A percentile compares a stretch with the other conserved stretches of the same genome.
phyloP scores from a whole-genome alignment of 2,888 invertebrate genomes.

The Gastrophysa polygoni region DNA sequence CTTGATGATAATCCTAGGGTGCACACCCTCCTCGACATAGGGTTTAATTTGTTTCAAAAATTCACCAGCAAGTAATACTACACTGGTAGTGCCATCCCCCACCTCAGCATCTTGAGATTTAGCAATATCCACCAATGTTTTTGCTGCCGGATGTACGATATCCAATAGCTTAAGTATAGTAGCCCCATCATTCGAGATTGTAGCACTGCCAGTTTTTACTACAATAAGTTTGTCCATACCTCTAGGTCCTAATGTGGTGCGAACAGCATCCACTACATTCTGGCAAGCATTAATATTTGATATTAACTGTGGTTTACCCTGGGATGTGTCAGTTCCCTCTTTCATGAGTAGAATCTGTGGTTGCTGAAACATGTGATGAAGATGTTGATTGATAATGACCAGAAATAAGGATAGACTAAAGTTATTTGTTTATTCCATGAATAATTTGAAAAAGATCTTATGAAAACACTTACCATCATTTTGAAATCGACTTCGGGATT shows the following conservation, averaged over 20 bases:
- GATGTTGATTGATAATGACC: no score
- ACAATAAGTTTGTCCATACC: slow-evolving; percentile 99
- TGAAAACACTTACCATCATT: no score
- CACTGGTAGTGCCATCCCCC: slow-evolving; percentile 98
- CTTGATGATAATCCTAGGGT: slow-evolving; percentile 91
- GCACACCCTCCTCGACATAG: slow-evolving; percentile 95
- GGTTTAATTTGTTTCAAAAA: slow-evolving; percentile 93
- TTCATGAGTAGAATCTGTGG: slow-evolving; percentile 96
- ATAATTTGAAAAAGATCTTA: no score
- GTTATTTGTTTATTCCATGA: no score
- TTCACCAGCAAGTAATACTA: slow-evolving; percentile 94
- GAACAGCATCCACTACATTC: slow-evolving; percentile 91
- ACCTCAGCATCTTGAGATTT: slow-evolving; percentile 99
- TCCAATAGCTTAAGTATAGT: slow-evolving; percentile 98
- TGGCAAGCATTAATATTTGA: slow-evolving; percentile 98
- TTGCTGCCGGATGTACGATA: slow-evolving; percentile 97
- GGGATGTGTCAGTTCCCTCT: slow-evolving; percentile 96
- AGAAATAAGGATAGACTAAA: no score
- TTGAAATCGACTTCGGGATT: no score
- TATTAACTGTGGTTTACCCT: slow-evolving; percentile 94
- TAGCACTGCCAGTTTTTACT: slow-evolving; percentile 85
- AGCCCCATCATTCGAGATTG: slow-evolving; percentile 99
- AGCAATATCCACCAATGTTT: slow-evolving; percentile 97
- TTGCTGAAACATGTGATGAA: slow-evolving; percentile 68
- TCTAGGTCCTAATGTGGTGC: slow-evolving; percentile 96